These are phyloP conservation scores for Aplysina aerophoba DNA, from an alignment of 37 sponge, comb jelly and placozoan genomes.

Conservation along the genomic window DNA sequence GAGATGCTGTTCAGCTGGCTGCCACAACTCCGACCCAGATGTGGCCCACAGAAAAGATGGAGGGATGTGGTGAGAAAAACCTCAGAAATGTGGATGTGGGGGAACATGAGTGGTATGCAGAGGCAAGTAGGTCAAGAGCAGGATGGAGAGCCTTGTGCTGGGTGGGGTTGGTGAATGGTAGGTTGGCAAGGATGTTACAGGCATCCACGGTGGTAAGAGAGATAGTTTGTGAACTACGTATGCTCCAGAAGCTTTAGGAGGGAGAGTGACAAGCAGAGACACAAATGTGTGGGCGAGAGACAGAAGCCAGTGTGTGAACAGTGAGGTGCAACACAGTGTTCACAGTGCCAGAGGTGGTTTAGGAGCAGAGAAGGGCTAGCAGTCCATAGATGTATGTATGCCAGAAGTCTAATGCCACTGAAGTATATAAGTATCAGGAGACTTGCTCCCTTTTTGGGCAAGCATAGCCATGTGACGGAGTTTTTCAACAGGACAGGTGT, in stretches of 20 bases:
- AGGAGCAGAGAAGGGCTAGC: constrained; percentile 17
- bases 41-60: constrained; percentile 32
- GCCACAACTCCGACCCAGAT: constrained; percentile 2
- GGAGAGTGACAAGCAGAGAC: constrained; percentile 26
- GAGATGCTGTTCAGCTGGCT: constrained; percentile 7
- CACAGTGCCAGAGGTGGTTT: constrained; percentile 29
- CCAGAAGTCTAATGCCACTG: neutral
- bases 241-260: neutral
- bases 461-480: constrained; percentile 11
- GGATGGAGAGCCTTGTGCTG: constrained; percentile 24
- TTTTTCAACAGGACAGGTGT: too few relatives aligned
- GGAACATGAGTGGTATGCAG: constrained; percentile 29
- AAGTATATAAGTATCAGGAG: neutral
- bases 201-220: neutral
- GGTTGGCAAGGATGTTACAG: neutral
- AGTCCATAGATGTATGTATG: constrained; percentile 23
- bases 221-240: constrained; percentile 11
- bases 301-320: constrained; percentile 11
- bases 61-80: constrained; percentile 21
- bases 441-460: constrained; percentile 25
- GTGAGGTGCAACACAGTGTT: constrained; percentile 20
- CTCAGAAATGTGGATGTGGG: neutral
- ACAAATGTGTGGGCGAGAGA: constrained; percentile 20
- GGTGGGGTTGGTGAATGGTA: constrained; percentile 3
- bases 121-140: constrained; percentile 17